Conservation (phyloP, 2,113 vertebrate genomes). For the Eidolon helvum region DNA sequence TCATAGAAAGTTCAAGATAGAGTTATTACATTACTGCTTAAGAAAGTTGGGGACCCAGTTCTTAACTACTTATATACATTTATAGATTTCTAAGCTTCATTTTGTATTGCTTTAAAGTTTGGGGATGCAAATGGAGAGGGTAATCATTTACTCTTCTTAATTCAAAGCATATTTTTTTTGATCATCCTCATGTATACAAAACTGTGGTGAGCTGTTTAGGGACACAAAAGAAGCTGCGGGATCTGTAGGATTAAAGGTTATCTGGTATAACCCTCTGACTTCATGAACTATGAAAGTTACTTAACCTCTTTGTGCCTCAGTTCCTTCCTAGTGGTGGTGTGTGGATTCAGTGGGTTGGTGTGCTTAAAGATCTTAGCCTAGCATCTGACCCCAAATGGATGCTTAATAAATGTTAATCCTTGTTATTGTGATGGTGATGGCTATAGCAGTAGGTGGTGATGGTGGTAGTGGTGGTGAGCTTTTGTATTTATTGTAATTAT, state of each 20-base stretch:
- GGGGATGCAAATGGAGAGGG: not conserved
- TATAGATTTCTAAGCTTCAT: not conserved
- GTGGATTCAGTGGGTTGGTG: not conserved
- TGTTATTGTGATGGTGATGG: not conserved
- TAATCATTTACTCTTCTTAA: not conserved
- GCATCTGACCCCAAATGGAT: not conserved
- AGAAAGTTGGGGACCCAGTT: not conserved
- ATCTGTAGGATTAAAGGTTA: not conserved
- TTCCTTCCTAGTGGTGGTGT: not conserved
- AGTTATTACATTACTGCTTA: not conserved
- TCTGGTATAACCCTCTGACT: not conserved
- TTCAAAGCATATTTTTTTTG: not conserved
- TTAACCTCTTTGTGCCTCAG: not conserved
- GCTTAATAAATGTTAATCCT: not conserved
- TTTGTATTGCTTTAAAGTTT: not conserved
- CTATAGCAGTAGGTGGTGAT: accelerated
- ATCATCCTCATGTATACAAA: not conserved
- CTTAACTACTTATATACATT: not conserved
- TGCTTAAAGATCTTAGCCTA: not conserved
- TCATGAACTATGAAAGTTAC: not conserved
- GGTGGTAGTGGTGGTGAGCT: not conserved
- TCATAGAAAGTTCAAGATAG: not conserved
- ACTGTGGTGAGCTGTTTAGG: not conserved
- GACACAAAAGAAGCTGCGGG: not conserved
- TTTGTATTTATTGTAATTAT: not conserved